Conservation (phyloP, 2,113 vertebrate species). For the Nycticryphes semicollaris region DNA sequence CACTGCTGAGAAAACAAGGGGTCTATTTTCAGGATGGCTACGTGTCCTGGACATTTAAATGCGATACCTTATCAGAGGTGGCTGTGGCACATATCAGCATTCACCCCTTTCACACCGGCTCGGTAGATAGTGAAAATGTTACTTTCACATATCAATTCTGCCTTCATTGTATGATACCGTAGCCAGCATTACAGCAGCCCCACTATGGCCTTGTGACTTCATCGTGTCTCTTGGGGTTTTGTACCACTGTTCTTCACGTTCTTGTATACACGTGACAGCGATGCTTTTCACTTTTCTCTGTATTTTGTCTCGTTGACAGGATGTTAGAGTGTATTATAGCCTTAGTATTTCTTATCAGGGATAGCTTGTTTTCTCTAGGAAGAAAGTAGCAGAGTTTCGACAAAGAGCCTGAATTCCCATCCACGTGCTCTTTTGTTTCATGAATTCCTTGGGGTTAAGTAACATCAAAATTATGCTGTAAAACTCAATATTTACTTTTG, state of each 20-base stretch:
- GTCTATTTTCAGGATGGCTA: background rate
- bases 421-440: background rate
- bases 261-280: rapidly evolving
- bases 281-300: background rate
- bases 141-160: background rate
- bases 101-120: background rate
- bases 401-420: rapidly evolving
- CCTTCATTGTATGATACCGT: background rate
- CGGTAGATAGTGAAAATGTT: background rate
- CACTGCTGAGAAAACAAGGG: rapidly evolving
- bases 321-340: background rate
- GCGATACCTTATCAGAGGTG: background rate
- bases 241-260: rapidly evolving
- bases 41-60: background rate
- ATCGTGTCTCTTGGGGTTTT: background rate
- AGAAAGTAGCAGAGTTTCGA: background rate
- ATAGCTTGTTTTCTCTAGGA: background rate
- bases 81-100: background rate
- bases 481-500: background rate
- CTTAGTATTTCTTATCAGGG: background rate
- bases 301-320: background rate
- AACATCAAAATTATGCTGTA: background rate
- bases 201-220: rapidly evolving
- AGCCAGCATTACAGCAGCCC: rapidly evolving
- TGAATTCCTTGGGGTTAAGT: background rate